Percentiles rank a stretch among this genome's conserved stretches.
phyloP scores from a whole-genome alignment of 1,140 invertebrate species.

The Euura lappo region DNA sequence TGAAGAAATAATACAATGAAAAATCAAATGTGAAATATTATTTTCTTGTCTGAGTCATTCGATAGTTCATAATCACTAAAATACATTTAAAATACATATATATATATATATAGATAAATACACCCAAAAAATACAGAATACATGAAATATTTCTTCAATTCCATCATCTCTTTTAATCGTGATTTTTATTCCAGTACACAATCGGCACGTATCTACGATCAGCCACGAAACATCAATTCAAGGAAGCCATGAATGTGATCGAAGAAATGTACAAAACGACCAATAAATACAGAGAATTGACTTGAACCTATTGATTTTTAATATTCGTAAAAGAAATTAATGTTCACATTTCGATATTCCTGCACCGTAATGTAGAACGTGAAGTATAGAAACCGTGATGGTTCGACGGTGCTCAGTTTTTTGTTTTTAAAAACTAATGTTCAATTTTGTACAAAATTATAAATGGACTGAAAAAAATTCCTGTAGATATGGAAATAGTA shows the following conservation, averaged over 20 bases:
- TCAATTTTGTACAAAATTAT: not conserved
- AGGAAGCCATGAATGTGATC: conserved; percentile 10
- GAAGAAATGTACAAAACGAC: conserved; percentile 1
- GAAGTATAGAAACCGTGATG: not conserved
- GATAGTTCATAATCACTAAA: no score
- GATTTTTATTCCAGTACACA: conserved; percentile 39
- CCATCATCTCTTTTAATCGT: no score
- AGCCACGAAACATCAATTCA: conserved; percentile 25
- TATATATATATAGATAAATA: no score
- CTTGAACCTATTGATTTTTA: no score
- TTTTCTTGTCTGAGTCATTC: no score
- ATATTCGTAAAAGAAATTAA: no score
- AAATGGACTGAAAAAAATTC: not conserved
- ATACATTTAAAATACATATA: not conserved
- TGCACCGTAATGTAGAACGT: not conserved
- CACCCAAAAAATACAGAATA: no score
- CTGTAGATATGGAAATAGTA: conserved; percentile 9
- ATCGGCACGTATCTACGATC: conserved; percentile 31
- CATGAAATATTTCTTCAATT: no score
- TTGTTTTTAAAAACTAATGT: not conserved
- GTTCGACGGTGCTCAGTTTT: not conserved
- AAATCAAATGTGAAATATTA: no score
- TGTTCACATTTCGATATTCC: no score
- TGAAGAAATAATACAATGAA: no score
- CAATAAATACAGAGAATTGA: not conserved